These are phyloP conservation scores for Semaprochilodus insignis DNA, from an alignment of 2,797 vertebrate species.

Conservation along the genomic window DNA sequence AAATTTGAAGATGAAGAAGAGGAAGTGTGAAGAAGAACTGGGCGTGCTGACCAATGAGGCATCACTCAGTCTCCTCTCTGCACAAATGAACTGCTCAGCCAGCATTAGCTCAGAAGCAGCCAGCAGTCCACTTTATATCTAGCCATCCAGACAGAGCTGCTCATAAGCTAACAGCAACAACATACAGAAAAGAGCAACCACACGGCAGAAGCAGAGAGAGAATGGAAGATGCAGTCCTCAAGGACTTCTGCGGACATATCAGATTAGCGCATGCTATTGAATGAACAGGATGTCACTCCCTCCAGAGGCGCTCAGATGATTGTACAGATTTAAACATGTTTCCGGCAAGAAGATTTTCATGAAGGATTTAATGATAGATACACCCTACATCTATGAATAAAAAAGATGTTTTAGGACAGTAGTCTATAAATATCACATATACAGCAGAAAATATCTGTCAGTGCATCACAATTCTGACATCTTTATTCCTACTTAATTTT, in stretches of 20 bases:
- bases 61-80: neutral
- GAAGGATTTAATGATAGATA: neutral
- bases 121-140: neutral
- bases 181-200: neutral
- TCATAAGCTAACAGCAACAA: neutral
- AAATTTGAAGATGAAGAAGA: too few relatives aligned
- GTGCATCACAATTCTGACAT: too few relatives aligned
- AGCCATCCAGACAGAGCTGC: neutral
- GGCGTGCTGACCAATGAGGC: constrained; percentile 19
- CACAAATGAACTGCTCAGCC: constrained; percentile 1
- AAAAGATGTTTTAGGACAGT: too few relatives aligned
- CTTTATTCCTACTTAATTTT: too few relatives aligned
- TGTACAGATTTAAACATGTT: neutral
- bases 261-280: neutral
- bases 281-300: constrained; percentile 17
- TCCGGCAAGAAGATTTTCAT: neutral
- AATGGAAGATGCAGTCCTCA: constrained; percentile 3
- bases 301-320: neutral
- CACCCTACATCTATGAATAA: neutral
- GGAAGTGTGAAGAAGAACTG: neutral
- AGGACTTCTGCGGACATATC: neutral
- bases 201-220: neutral
- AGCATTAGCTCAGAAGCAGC: neutral
- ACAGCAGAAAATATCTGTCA: too few relatives aligned
- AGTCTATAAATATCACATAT: too few relatives aligned